A percentile compares a stretch with the other conserved stretches of the same genome.
Conservation (phyloP, 2,797 vertebrate species). For the Cirrhinus molitorella region DNA sequence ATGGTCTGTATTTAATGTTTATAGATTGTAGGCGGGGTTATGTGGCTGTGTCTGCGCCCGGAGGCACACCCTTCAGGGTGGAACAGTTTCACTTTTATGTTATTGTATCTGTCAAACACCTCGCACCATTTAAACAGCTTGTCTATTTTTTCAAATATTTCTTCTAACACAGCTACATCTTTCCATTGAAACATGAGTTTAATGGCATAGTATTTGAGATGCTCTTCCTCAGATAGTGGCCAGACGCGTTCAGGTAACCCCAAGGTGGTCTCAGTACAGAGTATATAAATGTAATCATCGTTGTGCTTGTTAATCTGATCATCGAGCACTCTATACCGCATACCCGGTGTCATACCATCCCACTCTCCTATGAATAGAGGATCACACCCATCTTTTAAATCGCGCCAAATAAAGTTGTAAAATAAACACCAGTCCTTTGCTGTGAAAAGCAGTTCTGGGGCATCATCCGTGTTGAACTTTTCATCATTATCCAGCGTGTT, state of each 20-base stretch:
- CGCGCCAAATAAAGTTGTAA: too few relatives aligned
- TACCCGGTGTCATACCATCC: too few relatives aligned
- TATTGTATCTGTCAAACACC: not conserved
- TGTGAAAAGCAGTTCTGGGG: too few relatives aligned
- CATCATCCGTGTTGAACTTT: too few relatives aligned
- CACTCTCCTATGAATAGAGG: too few relatives aligned
- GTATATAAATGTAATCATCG: too few relatives aligned
- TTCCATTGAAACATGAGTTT: not conserved
- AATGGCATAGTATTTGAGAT: not conserved
- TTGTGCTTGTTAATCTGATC: too few relatives aligned
- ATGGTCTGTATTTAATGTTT: not conserved
- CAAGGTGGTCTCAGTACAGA: too few relatives aligned
- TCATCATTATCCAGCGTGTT: too few relatives aligned
- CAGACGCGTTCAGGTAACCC: accelerated
- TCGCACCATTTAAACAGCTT: not conserved
- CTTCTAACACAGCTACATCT: not conserved
- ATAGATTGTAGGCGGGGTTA: not conserved
- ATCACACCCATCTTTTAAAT: too few relatives aligned
- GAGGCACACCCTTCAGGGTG: not conserved
- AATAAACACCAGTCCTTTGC: too few relatives aligned
- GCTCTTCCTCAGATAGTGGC: not conserved
- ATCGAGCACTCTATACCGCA: too few relatives aligned
- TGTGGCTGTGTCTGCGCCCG: accelerated
- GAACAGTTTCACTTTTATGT: not conserved
- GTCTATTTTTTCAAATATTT: not conserved